These are phyloP conservation scores for Perodicticus potto DNA, from an alignment of 2,797 vertebrate genomes.

Conservation along the genomic window DNA sequence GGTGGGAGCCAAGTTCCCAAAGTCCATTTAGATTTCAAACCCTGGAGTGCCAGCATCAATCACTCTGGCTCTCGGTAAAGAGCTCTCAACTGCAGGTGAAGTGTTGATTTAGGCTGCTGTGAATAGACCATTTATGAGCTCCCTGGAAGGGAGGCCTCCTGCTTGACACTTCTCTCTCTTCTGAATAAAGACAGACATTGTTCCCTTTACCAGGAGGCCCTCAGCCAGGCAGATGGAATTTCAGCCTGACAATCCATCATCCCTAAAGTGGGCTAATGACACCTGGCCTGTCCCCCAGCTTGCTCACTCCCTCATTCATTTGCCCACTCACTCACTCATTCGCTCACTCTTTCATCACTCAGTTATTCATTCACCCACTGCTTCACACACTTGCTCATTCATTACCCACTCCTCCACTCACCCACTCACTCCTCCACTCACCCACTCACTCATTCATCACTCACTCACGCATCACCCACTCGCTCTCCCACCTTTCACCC, in stretches of 20 bases:
- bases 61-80: rapidly evolving
- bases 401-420: rapidly evolving
- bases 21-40: neutral
- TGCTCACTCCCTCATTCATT: neutral
- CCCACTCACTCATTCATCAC: rapidly evolving
- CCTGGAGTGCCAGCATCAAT: neutral
- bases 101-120: neutral
- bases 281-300: neutral
- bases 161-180: neutral
- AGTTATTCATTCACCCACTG: too few relatives aligned
- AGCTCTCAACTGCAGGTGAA: neutral
- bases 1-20: rapidly evolving
- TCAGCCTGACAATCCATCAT: neutral
- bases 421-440: rapidly evolving
- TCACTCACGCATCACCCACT: neutral
- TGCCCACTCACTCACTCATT: rapidly evolving
- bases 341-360: too few relatives aligned
- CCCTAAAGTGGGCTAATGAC: neutral
- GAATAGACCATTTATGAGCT: neutral
- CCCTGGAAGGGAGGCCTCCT: neutral
- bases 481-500: rapidly evolving
- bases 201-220: neutral
- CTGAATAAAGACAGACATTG: neutral
- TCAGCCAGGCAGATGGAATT: neutral
- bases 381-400: neutral